phyloP scores from a whole-genome alignment of 2,113 vertebrate species.

The Salvator merianae region DNA sequence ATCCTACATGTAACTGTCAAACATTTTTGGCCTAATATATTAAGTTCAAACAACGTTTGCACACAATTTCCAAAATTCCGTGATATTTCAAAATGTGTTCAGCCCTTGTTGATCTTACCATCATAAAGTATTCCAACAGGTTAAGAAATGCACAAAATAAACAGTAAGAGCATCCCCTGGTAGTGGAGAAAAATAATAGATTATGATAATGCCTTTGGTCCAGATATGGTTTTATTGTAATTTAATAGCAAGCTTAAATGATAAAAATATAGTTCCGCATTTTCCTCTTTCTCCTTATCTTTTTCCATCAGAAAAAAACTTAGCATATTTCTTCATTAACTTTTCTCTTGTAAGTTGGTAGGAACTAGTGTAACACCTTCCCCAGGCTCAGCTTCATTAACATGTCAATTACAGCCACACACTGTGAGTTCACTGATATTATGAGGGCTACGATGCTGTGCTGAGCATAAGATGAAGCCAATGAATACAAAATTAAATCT shows the following conservation, averaged over 20 bases:
- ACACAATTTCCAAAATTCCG: too few relatives aligned
- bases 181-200: too few relatives aligned
- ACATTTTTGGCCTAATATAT: too few relatives aligned
- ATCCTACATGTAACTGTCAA: too few relatives aligned
- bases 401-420: constrained; percentile 25
- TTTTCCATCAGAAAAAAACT: not conserved
- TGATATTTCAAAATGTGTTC: too few relatives aligned
- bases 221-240: too few relatives aligned
- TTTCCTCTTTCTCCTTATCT: not conserved
- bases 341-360: constrained; percentile 14
- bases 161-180: too few relatives aligned
- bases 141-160: too few relatives aligned
- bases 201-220: too few relatives aligned
- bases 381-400: constrained; percentile 30
- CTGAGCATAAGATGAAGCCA: not conserved
- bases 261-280: not conserved
- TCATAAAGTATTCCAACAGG: too few relatives aligned
- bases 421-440: constrained; percentile 4
- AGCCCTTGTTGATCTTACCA: too few relatives aligned
- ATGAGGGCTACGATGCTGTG: not conserved
- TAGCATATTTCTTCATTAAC: constrained; percentile 30
- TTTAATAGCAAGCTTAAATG: not conserved
- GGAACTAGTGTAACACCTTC: not conserved
- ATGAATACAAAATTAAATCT: constrained; percentile 12
- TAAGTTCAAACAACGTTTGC: too few relatives aligned